Percentiles rank a stretch among this genome's conserved stretches.
phyloP scores from a whole-genome alignment of 2,888 invertebrate genomes.

The Aporophyla nigra region DNA sequence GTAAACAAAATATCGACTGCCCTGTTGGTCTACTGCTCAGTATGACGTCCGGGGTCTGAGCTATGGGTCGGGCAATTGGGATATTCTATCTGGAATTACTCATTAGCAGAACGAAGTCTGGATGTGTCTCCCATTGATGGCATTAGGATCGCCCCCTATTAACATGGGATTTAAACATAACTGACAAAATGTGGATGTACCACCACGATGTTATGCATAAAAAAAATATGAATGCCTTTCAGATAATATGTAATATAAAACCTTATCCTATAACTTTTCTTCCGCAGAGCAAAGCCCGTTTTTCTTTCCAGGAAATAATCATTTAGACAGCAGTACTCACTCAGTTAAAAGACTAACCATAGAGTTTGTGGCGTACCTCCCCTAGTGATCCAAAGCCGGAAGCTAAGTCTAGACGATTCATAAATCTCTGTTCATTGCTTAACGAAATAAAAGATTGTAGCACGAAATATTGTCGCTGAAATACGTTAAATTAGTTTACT shows the following conservation, averaged over 20 bases:
- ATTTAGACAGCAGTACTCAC: background rate
- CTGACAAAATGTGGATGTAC: too few species aligned
- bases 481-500: constrained; percentile 22
- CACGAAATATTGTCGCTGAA: constrained; percentile 13
- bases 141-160: too few species aligned
- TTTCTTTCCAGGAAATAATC: constrained; percentile 9
- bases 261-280: background rate
- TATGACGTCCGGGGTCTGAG: too few species aligned
- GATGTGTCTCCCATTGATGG: too few species aligned
- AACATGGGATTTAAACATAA: too few species aligned
- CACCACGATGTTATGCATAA: too few species aligned
- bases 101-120: too few species aligned
- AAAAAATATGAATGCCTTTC: background rate
- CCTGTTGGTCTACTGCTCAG: too few species aligned
- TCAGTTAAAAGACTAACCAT: constrained; percentile 20
- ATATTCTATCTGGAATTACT: too few species aligned
- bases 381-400: constrained; percentile 35
- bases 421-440: constrained; percentile 35
- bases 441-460: constrained; percentile 45
- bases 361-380: constrained; percentile 24
- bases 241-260: background rate
- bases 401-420: constrained; percentile 53
- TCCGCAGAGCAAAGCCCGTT: background rate
- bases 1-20: too few species aligned
- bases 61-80: too few species aligned